These are phyloP conservation scores for Microcebus tavaratra DNA, from an alignment of 2,113 vertebrate species.

Conservation along the genomic window DNA sequence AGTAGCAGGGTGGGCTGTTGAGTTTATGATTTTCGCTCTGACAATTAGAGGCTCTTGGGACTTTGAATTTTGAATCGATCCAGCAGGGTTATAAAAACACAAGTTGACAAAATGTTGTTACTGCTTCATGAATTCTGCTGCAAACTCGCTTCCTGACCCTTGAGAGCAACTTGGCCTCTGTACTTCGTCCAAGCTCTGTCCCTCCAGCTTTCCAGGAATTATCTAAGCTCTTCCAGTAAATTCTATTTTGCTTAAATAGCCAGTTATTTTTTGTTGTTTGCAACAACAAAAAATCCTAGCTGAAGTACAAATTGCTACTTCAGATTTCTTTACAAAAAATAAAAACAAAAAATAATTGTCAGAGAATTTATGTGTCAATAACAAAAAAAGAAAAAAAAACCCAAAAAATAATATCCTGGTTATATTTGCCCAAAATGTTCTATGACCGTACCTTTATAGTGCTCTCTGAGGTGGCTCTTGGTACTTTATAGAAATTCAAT, in stretches of 20 bases:
- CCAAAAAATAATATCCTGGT: neutral
- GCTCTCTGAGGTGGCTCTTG: neutral
- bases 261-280: neutral
- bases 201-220: constrained; percentile 42
- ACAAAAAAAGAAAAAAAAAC: too few species aligned
- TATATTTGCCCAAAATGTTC: neutral
- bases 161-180: neutral
- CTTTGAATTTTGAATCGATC: neutral
- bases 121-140: neutral
- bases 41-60: neutral
- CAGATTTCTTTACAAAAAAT: neutral
- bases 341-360: too few species aligned
- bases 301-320: neutral
- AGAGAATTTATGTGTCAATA: too few species aligned
- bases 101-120: neutral
- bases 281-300: neutral
- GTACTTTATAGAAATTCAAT: neutral
- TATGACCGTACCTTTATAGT: neutral
- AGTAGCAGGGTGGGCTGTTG: neutral
- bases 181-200: neutral
- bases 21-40: neutral
- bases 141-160: neutral
- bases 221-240: constrained; percentile 2
- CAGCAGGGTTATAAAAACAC: neutral
- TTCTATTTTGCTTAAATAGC: neutral